These are phyloP conservation scores for Lasioglossum zephyrum DNA, from an alignment of 2,888 invertebrate species.

Conservation along the genomic window DNA sequence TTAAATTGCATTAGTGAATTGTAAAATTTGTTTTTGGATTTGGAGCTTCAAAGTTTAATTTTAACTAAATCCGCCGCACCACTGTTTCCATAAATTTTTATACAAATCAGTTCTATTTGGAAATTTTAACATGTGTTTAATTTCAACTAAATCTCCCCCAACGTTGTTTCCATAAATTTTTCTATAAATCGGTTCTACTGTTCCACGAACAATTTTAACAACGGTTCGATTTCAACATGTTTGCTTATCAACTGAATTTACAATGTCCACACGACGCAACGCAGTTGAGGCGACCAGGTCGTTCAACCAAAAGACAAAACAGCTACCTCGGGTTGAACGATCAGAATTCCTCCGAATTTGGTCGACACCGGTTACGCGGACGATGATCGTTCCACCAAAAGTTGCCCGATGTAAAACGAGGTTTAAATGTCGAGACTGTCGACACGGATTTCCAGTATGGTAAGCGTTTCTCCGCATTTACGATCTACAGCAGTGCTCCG, in stretches of 20 bases:
- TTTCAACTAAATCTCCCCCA: no score
- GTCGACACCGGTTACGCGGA: background rate
- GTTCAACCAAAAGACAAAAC: background rate
- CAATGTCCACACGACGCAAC: background rate
- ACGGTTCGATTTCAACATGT: background rate
- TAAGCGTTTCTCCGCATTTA: background rate
- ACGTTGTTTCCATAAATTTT: no score
- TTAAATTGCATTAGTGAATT: background rate
- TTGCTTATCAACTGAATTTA: background rate
- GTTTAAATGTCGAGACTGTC: background rate
- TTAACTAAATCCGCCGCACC: no score
- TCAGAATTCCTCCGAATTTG: background rate
- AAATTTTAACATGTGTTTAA: background rate
- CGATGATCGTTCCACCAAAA: background rate
- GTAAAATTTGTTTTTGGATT: background rate
- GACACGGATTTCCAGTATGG: background rate
- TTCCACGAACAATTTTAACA: no score
- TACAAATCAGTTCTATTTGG: background rate
- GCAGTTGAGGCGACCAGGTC: background rate
- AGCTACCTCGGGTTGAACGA: background rate
- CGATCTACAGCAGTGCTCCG: background rate
- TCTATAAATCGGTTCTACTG: no score
- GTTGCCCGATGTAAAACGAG: background rate
- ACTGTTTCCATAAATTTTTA: no score
- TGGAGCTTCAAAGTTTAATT: background rate